Percentiles rank a stretch among this genome's conserved stretches.
Conservation (phyloP, 2,797 vertebrate species). For the Margarornis squamiger region DNA sequence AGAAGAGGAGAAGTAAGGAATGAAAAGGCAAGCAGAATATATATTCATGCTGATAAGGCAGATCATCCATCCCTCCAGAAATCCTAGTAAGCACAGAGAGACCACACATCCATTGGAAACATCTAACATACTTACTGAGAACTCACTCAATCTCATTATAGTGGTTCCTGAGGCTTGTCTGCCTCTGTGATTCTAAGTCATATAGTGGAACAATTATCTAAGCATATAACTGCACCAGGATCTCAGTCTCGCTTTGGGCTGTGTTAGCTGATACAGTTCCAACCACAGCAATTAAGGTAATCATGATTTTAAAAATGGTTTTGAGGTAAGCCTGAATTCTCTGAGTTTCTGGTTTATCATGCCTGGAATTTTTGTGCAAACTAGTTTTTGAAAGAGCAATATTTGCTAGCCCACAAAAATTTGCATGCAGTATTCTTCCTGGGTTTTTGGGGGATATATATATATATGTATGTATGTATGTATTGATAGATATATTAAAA, state of each 20-base stretch:
- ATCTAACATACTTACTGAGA: background rate
- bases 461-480: background rate
- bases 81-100: background rate
- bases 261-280: background rate
- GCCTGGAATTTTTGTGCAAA: background rate
- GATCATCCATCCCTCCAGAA: background rate
- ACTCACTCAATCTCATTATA: background rate
- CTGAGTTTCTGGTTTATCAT: background rate
- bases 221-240: background rate
- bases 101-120: background rate
- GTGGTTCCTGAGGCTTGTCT: background rate
- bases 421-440: background rate
- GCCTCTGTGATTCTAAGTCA: background rate
- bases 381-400: background rate
- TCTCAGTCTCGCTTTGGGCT: background rate
- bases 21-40: background rate
- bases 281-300: background rate
- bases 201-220: background rate
- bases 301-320: background rate
- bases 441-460: background rate
- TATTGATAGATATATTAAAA: background rate
- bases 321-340: background rate
- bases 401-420: background rate
- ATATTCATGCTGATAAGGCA: background rate
- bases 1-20: background rate